A percentile compares a stretch with the other conserved stretches of the same genome.
These are phyloP conservation scores for Pycnomerus fuliginosus DNA, from an alignment of 2,888 invertebrate genomes.

Conservation along the genomic window DNA sequence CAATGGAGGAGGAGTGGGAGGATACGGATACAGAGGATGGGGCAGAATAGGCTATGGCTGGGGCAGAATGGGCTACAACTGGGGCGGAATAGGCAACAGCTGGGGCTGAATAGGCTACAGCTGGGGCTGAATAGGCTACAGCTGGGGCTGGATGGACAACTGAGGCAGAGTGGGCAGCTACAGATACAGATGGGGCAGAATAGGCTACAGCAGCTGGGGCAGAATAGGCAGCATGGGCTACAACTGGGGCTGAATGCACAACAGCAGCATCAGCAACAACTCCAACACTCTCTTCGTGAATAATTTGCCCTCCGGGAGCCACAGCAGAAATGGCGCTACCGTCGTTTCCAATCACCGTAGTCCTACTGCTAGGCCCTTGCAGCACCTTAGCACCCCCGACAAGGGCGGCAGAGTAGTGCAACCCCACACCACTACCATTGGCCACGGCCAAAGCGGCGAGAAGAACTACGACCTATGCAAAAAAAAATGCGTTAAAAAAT, in stretches of 20 bases:
- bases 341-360: conserved; percentile 38
- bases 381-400: conserved; percentile 27
- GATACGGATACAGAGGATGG: conserved; percentile 16
- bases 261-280: conserved; percentile 27
- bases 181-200: conserved; percentile 3
- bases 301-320: conserved; percentile 37
- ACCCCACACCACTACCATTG: conserved; percentile 12
- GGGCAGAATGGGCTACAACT: conserved; percentile 6
- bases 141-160: conserved; percentile 7
- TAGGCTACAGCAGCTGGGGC: conserved; percentile 24
- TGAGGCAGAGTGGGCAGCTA: conserved; percentile 28
- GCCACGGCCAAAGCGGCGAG: conserved; percentile 18
- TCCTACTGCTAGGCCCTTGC: conserved; percentile 40
- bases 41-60: conserved; percentile 18
- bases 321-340: conserved; percentile 39
- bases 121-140: conserved; percentile 19
- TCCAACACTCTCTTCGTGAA: conserved; percentile 32
- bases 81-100: conserved; percentile 15
- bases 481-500: background rate
- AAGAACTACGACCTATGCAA: conserved; percentile 13
- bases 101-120: conserved; percentile 14
- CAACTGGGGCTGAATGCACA: conserved; percentile 10
- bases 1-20: conserved; percentile 10
- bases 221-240: conserved; percentile 22
- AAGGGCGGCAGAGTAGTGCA: background rate